phyloP scores from a whole-genome alignment of 2,888 invertebrate species.

The Drosophila quasianomalipes region DNA sequence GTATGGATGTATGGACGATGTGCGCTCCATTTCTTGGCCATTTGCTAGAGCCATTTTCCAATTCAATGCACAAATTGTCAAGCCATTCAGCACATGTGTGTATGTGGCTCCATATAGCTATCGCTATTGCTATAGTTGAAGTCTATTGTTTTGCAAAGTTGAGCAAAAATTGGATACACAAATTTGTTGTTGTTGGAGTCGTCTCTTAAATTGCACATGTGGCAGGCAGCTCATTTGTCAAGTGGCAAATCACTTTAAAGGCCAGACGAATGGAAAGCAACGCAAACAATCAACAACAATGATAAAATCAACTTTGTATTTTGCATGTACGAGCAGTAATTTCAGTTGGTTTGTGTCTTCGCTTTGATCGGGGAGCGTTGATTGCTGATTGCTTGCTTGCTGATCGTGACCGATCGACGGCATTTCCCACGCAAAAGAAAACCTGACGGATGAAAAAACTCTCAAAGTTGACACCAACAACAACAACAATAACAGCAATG shows the following conservation, averaged over 20 bases:
- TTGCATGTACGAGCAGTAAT: conserved; percentile 54
- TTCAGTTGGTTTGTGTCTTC: conserved; percentile 45
- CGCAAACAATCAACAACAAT: conserved; percentile 41
- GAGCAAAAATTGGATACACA: conserved; percentile 63
- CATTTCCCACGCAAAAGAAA: conserved; percentile 74
- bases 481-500: conserved; percentile 1
- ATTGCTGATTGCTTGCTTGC: conserved; percentile 38
- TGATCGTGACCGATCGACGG: conserved; percentile 75
- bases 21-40: conserved; percentile 63
- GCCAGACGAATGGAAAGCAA: conserved; percentile 47
- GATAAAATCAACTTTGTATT: conserved; percentile 75
- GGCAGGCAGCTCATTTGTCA: conserved; percentile 77
- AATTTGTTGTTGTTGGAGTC: conserved; percentile 63
- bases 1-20: conserved; percentile 18
- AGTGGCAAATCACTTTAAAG: conserved; percentile 76
- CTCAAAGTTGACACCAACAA: neutral
- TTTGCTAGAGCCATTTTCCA: conserved; percentile 70
- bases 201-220: conserved; percentile 78
- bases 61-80: conserved; percentile 81
- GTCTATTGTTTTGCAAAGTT: conserved; percentile 38
- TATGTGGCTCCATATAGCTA: conserved; percentile 15
- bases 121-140: conserved; percentile 19
- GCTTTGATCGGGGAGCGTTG: conserved; percentile 35
- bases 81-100: conserved; percentile 24
- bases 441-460: conserved; percentile 15